phyloP scores from a whole-genome alignment of 2,797 vertebrate species.

The Cyprinella venusta region DNA sequence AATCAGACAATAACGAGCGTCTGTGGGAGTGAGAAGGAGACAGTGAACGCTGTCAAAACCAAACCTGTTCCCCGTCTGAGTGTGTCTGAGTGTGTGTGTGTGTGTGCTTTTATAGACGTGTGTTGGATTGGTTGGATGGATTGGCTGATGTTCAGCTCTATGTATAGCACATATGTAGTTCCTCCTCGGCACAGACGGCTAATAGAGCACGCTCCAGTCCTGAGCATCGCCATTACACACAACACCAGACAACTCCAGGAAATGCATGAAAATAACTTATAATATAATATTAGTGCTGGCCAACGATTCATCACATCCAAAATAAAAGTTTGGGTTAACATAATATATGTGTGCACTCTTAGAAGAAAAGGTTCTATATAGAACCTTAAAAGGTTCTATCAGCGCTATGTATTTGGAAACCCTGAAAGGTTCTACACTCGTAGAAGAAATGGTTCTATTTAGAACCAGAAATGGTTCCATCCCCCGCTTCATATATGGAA shows the following conservation, averaged over 20 bases:
- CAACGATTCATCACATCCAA: too few relatives aligned
- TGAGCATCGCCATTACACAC: neutral
- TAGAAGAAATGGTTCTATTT: too few relatives aligned
- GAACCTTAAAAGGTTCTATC: too few relatives aligned
- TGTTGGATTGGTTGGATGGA: slow-evolving; percentile 19
- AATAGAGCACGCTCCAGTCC: neutral
- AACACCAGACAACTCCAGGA: neutral
- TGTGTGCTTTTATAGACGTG: neutral
- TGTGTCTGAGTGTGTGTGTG: neutral
- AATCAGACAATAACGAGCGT: slow-evolving; percentile 89
- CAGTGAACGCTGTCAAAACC: neutral
- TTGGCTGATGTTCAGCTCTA: slow-evolving; percentile 8
- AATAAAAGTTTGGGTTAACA: too few relatives aligned
- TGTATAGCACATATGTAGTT: slow-evolving; percentile 12
- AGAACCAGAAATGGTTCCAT: too few relatives aligned
- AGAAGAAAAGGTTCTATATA: too few relatives aligned
- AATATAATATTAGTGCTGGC: too few relatives aligned
- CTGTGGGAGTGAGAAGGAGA: slow-evolving; percentile 55
- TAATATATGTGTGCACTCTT: too few relatives aligned
- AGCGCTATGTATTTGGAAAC: too few relatives aligned
- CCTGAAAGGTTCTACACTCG: too few relatives aligned
- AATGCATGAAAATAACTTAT: neutral
- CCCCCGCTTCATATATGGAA: too few relatives aligned
- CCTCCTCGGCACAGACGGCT: too few relatives aligned
- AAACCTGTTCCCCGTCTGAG: neutral